phyloP scores from a whole-genome alignment of 2,113 vertebrate species.

The Salvelinus sp. region DNA sequence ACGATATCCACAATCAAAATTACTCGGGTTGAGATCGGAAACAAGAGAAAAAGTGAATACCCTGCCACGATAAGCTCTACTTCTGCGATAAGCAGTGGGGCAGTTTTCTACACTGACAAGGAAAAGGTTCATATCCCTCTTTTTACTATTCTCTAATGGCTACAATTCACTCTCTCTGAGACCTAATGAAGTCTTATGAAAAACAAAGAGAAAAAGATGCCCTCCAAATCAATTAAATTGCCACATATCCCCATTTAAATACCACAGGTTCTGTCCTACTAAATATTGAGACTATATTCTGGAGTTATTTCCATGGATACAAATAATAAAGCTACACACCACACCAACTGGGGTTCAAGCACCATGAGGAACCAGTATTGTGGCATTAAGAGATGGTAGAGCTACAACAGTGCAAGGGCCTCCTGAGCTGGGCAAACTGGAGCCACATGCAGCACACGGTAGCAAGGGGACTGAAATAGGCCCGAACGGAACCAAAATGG shows the following conservation, averaged over 20 bases:
- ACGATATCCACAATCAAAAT: constrained; percentile 66
- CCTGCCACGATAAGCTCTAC: constrained; percentile 48
- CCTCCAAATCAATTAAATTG: background rate
- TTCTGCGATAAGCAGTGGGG: constrained; percentile 45
- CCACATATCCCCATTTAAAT: background rate
- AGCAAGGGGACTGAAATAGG: constrained; percentile 43
- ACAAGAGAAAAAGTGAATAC: constrained; percentile 38
- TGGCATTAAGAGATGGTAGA: constrained; percentile 43
- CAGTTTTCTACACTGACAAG: constrained; percentile 36
- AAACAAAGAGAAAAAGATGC: constrained; percentile 10
- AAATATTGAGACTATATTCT: constrained; percentile 19
- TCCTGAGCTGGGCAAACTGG: constrained; percentile 35
- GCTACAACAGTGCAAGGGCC: constrained; percentile 26
- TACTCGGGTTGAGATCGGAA: constrained; percentile 2
- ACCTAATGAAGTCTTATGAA: constrained; percentile 2
- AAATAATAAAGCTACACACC: constrained; percentile 18
- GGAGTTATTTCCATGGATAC: constrained; percentile 28
- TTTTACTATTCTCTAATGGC: constrained; percentile 40
- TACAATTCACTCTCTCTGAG: constrained; percentile 12
- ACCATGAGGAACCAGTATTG: constrained; percentile 30
- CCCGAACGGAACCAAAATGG: constrained; percentile 26
- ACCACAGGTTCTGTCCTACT: constrained; percentile 8
- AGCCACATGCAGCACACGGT: constrained; percentile 44
- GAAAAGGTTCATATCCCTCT: constrained; percentile 28
- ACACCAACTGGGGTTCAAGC: constrained; percentile 10